Percentiles rank a stretch among this genome's conserved stretches.
Evolutionary conservation across 2,888 invertebrate genomes (phyloP).

Genomic region (Rhingia campestris): DNA sequence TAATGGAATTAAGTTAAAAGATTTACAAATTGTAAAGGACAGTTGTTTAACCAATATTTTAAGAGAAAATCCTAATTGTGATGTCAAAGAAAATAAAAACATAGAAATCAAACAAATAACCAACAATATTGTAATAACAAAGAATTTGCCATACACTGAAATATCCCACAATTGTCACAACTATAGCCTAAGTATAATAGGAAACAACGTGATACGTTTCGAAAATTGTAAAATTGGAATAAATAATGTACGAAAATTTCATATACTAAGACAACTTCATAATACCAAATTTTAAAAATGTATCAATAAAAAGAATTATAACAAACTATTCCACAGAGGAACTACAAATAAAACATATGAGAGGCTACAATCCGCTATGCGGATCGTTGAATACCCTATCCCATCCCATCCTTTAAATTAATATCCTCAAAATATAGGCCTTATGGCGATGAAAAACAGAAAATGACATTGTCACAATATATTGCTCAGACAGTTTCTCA

Average conservation of each 20-base stretch:
- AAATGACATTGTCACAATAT: too few relatives aligned
- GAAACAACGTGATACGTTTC: constrained; percentile 6
- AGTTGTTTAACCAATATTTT: constrained; percentile 31
- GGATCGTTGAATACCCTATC: too few relatives aligned
- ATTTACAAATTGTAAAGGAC: constrained; percentile 28
- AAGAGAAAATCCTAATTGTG: constrained; percentile 26
- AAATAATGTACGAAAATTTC: constrained; percentile 11
- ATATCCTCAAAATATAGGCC: too few relatives aligned
- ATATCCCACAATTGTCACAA: constrained; percentile 8
- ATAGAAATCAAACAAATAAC: neutral
- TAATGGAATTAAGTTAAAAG: constrained; percentile 16
- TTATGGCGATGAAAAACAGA: too few relatives aligned
- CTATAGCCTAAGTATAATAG: neutral
- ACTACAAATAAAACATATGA: too few relatives aligned
- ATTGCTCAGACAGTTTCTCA: too few relatives aligned
- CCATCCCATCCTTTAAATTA: too few relatives aligned
- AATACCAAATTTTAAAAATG: constrained; percentile 9
- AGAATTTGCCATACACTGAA: neutral
- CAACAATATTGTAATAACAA: constrained; percentile 1
- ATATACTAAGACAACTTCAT: constrained; percentile 4
- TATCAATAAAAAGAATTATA: too few relatives aligned
- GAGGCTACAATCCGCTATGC: too few relatives aligned
- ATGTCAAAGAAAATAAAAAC: neutral
- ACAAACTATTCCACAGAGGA: too few relatives aligned
- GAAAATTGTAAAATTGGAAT: constrained; percentile 19